A percentile compares a stretch with the other conserved stretches of the same genome.
These are phyloP conservation scores for Phaetusa simplex DNA, from an alignment of 2,113 vertebrate genomes.

Conservation along the genomic window DNA sequence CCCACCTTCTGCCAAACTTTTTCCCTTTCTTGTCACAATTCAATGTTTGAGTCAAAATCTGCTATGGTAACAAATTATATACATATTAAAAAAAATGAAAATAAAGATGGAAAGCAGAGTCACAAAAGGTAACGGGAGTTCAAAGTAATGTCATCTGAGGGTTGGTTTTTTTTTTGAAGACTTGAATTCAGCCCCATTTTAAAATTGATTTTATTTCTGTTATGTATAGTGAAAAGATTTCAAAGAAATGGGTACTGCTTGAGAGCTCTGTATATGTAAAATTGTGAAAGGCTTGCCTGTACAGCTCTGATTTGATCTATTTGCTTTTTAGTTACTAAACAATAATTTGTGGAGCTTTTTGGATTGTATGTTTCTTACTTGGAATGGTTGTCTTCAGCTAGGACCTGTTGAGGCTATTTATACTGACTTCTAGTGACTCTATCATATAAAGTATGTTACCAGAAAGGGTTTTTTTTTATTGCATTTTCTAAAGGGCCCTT, in stretches of 20 bases:
- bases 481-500: not conserved
- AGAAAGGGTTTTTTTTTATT: not conserved
- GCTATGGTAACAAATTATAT: slow-evolving; percentile 52
- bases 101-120: slow-evolving; percentile 41
- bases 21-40: not conserved
- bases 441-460: not conserved
- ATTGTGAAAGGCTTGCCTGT: not conserved
- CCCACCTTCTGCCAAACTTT: slow-evolving; percentile 36
- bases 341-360: not conserved
- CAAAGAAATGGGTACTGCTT: not conserved
- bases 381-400: not conserved
- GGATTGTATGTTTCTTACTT: not conserved
- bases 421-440: not conserved
- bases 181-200: slow-evolving; percentile 21
- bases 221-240: not conserved
- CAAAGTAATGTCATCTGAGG: slow-evolving; percentile 25
- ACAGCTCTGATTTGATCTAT: not conserved
- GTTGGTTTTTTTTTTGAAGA: not conserved
- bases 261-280: not conserved
- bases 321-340: slow-evolving; percentile 15
- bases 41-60: slow-evolving; percentile 51
- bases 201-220: slow-evolving; percentile 34
- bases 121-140: slow-evolving; percentile 59
- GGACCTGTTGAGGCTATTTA: not conserved
- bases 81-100: slow-evolving; percentile 50